phyloP scores from a whole-genome alignment of 2,797 vertebrate genomes.

The Percopsis omiscomaycus region DNA sequence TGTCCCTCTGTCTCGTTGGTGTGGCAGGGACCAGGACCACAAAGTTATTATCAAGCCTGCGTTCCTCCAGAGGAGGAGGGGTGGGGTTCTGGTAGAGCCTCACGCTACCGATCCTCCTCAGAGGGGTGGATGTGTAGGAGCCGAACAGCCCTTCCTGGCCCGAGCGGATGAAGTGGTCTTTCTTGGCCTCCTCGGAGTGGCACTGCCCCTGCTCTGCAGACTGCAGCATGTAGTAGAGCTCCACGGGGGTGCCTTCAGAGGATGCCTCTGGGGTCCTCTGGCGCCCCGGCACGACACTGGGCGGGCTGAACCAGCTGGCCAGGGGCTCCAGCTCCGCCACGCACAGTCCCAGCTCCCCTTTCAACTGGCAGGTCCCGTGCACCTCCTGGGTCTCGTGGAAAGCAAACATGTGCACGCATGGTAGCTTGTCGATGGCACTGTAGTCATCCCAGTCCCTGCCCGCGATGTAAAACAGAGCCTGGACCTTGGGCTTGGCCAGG shows the following conservation, averaged over 20 bases:
- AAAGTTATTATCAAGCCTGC: slow-evolving; percentile 85
- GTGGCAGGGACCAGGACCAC: slow-evolving; percentile 85
- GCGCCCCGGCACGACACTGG: slow-evolving; percentile 80
- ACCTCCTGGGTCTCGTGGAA: slow-evolving; percentile 87
- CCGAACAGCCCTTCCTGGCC: slow-evolving; percentile 82
- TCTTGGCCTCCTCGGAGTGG: slow-evolving; percentile 79
- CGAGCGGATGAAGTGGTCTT: slow-evolving; percentile 82
- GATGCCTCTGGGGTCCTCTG: slow-evolving; percentile 71
- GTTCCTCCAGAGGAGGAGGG: slow-evolving; percentile 79
- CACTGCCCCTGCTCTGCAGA: slow-evolving; percentile 73
- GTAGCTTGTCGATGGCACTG: slow-evolving; percentile 78
- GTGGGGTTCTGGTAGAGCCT: slow-evolving; percentile 79
- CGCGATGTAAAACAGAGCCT: slow-evolving; percentile 82
- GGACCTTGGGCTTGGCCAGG: slow-evolving; percentile 80
- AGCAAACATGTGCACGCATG: slow-evolving; percentile 83
- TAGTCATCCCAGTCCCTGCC: slow-evolving; percentile 87
- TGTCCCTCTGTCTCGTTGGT: slow-evolving; percentile 87
- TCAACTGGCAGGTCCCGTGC: slow-evolving; percentile 78
- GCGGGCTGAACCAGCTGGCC: slow-evolving; percentile 80
- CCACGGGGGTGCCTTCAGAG: slow-evolving; percentile 79
- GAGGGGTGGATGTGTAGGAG: slow-evolving; percentile 75
- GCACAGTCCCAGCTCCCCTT: slow-evolving; percentile 78
- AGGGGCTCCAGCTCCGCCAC: slow-evolving; percentile 82
- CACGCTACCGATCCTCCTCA: slow-evolving; percentile 85
- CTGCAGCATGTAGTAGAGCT: slow-evolving; percentile 82